Base-by-base conservation (phyloP, 2,797 vertebrate species). In the Cuniculus paca region DNA sequence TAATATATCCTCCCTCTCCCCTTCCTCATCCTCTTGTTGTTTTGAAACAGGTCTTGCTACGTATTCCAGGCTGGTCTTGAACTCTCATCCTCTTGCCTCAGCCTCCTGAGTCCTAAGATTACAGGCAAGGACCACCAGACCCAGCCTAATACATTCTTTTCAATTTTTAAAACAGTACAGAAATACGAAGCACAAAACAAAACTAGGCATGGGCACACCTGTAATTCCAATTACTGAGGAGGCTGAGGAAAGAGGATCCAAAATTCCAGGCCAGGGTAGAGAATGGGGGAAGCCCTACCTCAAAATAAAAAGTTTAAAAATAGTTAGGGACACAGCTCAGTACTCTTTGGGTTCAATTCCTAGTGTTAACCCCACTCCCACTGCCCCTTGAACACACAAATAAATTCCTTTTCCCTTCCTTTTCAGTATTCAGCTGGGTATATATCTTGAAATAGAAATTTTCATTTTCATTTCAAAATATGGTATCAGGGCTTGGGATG, bases 141-240 rank as follows among this genome's bases (percentile, higher is more conserved):
- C 16, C 14, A 34, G 28, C 31, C 45, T 19, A 92, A 68, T 17
- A 79, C 24, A 91, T 90, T 85, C 48, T 95, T 93, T 84, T 79
- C n/a, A 72, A 90, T 45, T 80, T 89, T 91, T 93, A 89, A 95
- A 93, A 91, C 36, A 89, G 39, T 81, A 75, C 52, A 90, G 34
- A 90, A 92, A 97, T 48, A 92, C 36, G 34, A 92, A 94, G 70
- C 50, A 78, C 39, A 63, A 90, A 80, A 90, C 8, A 50, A 74
- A 79, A 68, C 24, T 90, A 84, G 42, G 72, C 24, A 45, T 45
- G 22, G 26, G 39, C 72, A 74, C 42, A 28, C 24, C 11, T 45
- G 42, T 74, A 74, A 74, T 45, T 45, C 24, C 72, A 45, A 74
- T 42, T 45, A 74, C 42, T 74, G 12, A 74, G 24, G 72, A 74